Conservation (phyloP, 2,113 vertebrate species). For the Chauna torquata region DNA sequence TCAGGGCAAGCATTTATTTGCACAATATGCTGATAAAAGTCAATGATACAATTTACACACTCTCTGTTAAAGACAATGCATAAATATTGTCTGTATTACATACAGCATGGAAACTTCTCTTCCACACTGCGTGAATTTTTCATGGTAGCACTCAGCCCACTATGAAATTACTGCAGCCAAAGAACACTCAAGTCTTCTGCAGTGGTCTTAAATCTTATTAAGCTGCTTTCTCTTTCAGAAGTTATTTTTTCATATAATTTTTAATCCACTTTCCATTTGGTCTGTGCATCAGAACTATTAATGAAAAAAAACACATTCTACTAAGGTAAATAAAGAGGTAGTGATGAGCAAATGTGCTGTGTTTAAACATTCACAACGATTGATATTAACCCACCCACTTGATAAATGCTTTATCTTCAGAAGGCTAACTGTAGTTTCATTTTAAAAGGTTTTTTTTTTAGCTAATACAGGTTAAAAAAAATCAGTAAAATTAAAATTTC, state of each 20-base stretch:
- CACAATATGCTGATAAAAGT: not conserved
- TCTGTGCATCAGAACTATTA: not conserved
- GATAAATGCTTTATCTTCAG: not conserved
- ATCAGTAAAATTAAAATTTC: not conserved
- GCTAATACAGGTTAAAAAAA: not conserved
- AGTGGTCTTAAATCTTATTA: not conserved
- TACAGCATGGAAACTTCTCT: not conserved
- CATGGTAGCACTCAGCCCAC: not conserved
- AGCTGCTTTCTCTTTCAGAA: not conserved
- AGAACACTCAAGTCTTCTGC: not conserved
- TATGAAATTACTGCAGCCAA: not conserved
- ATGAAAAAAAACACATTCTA: not conserved
- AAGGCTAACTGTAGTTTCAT: rapidly evolving
- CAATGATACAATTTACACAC: not conserved
- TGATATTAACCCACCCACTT: not conserved
- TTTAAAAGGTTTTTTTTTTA: not conserved
- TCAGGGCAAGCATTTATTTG: not conserved
- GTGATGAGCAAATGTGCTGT: not conserved
- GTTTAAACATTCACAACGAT: not conserved
- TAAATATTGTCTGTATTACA: not conserved
- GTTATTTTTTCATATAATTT: not conserved
- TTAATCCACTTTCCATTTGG: not conserved
- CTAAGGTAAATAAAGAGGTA: not conserved
- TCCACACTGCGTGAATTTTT: not conserved
- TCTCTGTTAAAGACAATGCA: not conserved